These are phyloP conservation scores for Drosophila tanythrix DNA, from an alignment of 2,888 invertebrate species.

Conservation along the genomic window DNA sequence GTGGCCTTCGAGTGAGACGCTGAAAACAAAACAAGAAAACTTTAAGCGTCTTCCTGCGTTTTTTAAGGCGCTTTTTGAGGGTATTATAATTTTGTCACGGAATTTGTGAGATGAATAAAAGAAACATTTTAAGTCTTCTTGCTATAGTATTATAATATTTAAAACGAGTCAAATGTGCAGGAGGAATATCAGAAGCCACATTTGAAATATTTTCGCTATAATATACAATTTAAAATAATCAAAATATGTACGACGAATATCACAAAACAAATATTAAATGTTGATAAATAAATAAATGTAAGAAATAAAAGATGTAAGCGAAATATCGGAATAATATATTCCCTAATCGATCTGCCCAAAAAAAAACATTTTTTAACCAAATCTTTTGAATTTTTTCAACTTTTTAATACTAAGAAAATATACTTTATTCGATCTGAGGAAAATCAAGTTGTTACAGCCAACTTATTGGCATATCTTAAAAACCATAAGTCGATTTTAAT, in stretches of 20 bases:
- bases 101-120: not conserved
- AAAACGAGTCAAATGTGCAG: no score
- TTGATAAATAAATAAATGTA: not conserved
- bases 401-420: not conserved
- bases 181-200: not conserved
- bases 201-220: not conserved
- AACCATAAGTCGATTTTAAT: not conserved
- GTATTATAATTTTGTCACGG: not conserved
- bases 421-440: not conserved
- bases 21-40: conserved; percentile 24
- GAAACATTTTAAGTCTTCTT: not conserved
- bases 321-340: no score
- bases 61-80: not conserved
- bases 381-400: not conserved
- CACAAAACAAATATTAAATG: not conserved
- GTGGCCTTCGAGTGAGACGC: conserved; percentile 40
- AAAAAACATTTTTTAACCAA: not conserved
- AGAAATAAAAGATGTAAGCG: not conserved
- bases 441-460: not conserved
- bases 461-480: not conserved
- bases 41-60: conserved; percentile 45
- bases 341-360: no score
- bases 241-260: not conserved
- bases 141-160: no score
- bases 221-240: not conserved